Evolutionary conservation across 2,113 vertebrate genomes (phyloP), one percentile per base, ranked within the genome.

Genomic region (Perognathus longimembris): DNA sequence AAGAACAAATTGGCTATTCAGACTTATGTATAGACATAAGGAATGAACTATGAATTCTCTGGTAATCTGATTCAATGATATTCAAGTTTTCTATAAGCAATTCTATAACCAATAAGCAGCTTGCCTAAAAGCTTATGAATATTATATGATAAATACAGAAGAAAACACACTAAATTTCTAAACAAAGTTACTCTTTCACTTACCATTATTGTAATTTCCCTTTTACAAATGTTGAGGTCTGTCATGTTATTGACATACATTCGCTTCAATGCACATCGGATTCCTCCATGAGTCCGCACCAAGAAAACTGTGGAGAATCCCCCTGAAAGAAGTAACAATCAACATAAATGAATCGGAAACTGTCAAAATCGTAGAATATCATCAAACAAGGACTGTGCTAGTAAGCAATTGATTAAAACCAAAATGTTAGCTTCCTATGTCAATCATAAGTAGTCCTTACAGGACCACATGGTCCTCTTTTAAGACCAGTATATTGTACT

Each of bases 201-300:
- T 97, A 99, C 99, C 99, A 99, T 99, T 96, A 99, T 99, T 28
- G 98, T 99, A 96, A 99, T 99, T 98, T 99, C 99, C 67, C 99
- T 98, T 98, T 99, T 99, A 98, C 99, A 99, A 94, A 99, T 96
- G 87, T 98, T 99, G 94, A 99, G 98, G 96, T 99, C 99, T 0
- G 98, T 95, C 84, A 98, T 95, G 3, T 98, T 99, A 96, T 99
- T 99, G 69, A 99, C 99, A 64, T 98, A 99, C 99, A 99, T 99
- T 91, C 99, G 97, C 90, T 99, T 99, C 91, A 99, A 98, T 0
- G 99, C 99, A 30, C 99, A 99, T 40, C 99, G 99, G 1, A 98
- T 86, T 21, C 99, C 99, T 26, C 98, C 98, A 66, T 99, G 98
- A 5, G 98, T 99, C 3, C 99, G 99, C n/a, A 99, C 99, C 94